Conservation (phyloP, 2,113 vertebrate species). For the Empidonax alnorum region DNA sequence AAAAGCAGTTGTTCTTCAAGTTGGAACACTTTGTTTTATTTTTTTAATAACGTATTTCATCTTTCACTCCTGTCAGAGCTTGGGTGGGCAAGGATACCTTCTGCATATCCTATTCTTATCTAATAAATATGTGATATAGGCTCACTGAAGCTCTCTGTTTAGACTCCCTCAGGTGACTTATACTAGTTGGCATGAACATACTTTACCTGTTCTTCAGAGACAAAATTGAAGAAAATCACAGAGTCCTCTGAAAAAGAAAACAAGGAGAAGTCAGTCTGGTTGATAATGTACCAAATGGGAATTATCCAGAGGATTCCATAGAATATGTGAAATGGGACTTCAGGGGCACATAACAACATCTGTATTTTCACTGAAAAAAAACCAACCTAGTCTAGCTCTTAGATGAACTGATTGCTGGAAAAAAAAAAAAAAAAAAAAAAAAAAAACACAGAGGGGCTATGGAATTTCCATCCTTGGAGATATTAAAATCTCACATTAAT, state of each 20-base stretch:
- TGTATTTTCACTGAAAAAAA: neutral
- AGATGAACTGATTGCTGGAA: neutral
- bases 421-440: neutral
- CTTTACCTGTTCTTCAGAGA: neutral
- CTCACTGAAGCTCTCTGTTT: neutral
- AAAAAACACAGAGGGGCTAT: neutral
- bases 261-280: neutral
- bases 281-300: neutral
- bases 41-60: neutral
- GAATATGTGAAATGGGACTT: neutral
- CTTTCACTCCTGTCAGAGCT: neutral
- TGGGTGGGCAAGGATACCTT: neutral
- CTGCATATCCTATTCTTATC: neutral
- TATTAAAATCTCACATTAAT: neutral
- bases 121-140: neutral
- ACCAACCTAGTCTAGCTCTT: neutral
- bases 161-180: neutral
- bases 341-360: neutral
- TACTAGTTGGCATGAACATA: neutral
- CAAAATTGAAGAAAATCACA: neutral
- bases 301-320: neutral
- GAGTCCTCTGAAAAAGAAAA: neutral
- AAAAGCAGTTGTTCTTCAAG: neutral
- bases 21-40: neutral
- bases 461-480: neutral